Percentiles rank a stretch among this genome's conserved stretches.
Conservation (phyloP, 1,140 invertebrate genomes). For the Diachasmimorpha longicaudata region DNA sequence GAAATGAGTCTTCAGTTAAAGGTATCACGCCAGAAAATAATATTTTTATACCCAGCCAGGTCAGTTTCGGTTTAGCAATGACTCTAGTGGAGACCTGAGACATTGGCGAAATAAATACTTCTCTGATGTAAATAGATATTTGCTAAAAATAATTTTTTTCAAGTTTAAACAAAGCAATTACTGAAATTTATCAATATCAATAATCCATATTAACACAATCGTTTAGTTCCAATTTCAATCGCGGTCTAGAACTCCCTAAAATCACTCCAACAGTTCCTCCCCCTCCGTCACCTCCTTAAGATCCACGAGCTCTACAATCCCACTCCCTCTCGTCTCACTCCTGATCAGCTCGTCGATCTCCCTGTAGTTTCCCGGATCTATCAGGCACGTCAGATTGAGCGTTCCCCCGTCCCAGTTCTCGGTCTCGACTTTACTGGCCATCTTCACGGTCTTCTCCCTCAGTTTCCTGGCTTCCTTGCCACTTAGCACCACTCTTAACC, state of each 20-base stretch:
- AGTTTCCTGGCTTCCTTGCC: slow-evolving; percentile 83
- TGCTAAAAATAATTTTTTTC: too few relatives aligned
- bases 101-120: too few relatives aligned
- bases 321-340: slow-evolving; percentile 85
- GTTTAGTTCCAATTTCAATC: neutral
- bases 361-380: slow-evolving; percentile 93
- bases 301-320: slow-evolving; percentile 85
- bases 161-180: too few relatives aligned
- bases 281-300: slow-evolving; percentile 92
- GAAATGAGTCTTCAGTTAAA: too few relatives aligned
- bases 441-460: slow-evolving; percentile 76
- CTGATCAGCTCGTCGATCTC: slow-evolving; percentile 85
- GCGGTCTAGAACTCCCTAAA: neutral
- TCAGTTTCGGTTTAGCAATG: too few relatives aligned
- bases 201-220: neutral
- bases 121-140: too few relatives aligned
- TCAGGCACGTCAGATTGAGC: slow-evolving; percentile 81
- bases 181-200: neutral
- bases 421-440: slow-evolving; percentile 77
- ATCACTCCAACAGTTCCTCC: slow-evolving; percentile 74
- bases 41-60: too few relatives aligned
- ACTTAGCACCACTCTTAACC: slow-evolving; percentile 76
- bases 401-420: slow-evolving; percentile 81
- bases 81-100: too few relatives aligned
- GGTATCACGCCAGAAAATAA: too few relatives aligned